A percentile compares a stretch with the other conserved stretches of the same genome.
Conservation (phyloP, 2,113 vertebrate species). For the Spermophilus dauricus region DNA sequence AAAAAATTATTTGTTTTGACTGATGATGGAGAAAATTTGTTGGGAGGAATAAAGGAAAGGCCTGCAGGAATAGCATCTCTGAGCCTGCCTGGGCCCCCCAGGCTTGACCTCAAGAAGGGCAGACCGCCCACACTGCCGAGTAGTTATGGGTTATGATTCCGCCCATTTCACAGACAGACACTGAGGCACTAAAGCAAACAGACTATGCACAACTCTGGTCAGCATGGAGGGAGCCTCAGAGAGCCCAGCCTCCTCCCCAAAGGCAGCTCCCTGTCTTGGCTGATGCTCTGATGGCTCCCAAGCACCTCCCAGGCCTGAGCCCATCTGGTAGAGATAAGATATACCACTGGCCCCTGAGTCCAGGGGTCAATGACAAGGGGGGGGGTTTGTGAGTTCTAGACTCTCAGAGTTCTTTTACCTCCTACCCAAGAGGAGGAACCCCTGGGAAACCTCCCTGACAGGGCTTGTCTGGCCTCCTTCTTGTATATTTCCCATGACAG, state of each 20-base stretch:
- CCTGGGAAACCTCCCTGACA: background rate
- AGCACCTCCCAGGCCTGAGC: background rate
- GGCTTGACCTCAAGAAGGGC: background rate
- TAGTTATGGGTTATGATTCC: background rate
- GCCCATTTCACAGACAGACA: background rate
- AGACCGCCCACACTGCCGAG: background rate
- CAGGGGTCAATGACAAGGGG: background rate
- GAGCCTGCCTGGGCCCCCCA: background rate
- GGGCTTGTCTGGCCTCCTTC: background rate
- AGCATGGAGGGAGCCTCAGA: background rate
- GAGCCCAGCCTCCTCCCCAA: background rate
- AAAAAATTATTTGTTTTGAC: background rate
- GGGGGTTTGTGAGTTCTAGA: background rate
- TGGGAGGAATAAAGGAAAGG: background rate
- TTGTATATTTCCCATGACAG: background rate
- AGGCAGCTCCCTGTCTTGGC: background rate
- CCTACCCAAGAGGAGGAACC: background rate
- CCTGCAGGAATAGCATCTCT: background rate
- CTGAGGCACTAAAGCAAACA: background rate
- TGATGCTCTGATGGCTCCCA: background rate
- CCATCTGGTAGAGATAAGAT: background rate
- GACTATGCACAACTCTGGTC: background rate
- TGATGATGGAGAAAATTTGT: background rate
- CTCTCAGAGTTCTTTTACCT: background rate
- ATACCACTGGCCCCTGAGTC: background rate